A percentile compares a stretch with the other conserved stretches of the same genome.
These are phyloP conservation scores for Euglossa dilemma DNA, from an alignment of 1,140 invertebrate genomes.

Conservation along the genomic window DNA sequence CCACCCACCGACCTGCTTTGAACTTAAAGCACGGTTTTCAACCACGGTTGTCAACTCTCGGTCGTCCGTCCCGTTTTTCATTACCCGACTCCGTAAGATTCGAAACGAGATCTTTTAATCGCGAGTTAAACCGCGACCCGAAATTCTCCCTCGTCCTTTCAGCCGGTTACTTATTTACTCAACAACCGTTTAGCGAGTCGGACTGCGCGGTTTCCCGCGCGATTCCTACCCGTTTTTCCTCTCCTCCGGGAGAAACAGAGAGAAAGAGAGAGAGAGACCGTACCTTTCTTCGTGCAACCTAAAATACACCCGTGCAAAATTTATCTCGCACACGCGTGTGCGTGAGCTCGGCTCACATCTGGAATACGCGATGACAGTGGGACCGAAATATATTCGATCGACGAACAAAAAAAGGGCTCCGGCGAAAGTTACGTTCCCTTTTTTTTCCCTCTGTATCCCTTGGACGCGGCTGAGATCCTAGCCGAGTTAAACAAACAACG, in stretches of 20 bases:
- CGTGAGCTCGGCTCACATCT: slow-evolving; percentile 45
- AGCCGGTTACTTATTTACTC: background rate
- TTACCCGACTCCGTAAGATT: background rate
- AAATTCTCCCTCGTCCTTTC: background rate
- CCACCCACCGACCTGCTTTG: background rate
- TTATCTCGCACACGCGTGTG: slow-evolving; percentile 46
- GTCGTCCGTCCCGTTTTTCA: background rate
- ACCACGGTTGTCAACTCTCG: background rate
- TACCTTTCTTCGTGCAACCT: slow-evolving; percentile 49
- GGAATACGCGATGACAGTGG: slow-evolving; percentile 63
- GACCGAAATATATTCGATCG: slow-evolving; percentile 61
- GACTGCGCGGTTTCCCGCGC: background rate
- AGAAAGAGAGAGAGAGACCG: background rate
- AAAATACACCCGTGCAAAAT: slow-evolving; percentile 59
- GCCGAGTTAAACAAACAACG: background rate
- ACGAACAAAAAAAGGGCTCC: slow-evolving; percentile 50
- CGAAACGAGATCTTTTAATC: background rate
- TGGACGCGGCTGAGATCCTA: background rate
- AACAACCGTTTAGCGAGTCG: background rate
- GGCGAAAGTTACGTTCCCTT: slow-evolving; percentile 19
- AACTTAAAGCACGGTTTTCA: background rate
- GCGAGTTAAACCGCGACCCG: background rate
- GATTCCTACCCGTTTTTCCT: slow-evolving; percentile 13
- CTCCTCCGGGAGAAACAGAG: background rate
- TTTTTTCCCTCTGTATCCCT: slow-evolving; percentile 14